These are phyloP conservation scores for Drosophila tani DNA, from an alignment of 1,140 invertebrate species.

Conservation along the genomic window DNA sequence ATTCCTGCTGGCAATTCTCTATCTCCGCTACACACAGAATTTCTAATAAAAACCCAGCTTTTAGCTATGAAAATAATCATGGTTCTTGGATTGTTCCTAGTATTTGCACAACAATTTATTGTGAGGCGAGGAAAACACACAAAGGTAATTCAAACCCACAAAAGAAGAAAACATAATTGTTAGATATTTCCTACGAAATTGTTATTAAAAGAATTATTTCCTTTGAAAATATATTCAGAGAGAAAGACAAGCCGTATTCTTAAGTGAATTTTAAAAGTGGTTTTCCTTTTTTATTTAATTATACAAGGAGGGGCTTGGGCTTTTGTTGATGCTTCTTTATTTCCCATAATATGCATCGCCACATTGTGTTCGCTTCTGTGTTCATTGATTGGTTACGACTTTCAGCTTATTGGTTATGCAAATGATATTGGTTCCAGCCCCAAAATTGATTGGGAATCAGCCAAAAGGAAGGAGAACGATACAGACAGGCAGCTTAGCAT, in stretches of 20 bases:
- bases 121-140: neutral
- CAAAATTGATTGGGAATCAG: constrained; percentile 29
- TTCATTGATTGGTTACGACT: constrained; percentile 15
- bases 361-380: neutral
- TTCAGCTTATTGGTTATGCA: constrained; percentile 45
- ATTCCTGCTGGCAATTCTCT: neutral
- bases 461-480: neutral
- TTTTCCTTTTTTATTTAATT: neutral
- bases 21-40: neutral
- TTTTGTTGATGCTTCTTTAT: neutral
- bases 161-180: neutral
- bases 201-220: neutral
- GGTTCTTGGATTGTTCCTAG: neutral
- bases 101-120: constrained; percentile 10
- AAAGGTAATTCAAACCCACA: neutral
- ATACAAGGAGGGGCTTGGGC: too few relatives aligned
- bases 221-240: neutral
- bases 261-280: neutral
- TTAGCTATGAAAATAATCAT: constrained; percentile 4
- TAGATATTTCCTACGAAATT: neutral
- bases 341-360: neutral
- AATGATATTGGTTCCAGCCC: constrained; percentile 45
- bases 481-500: neutral
- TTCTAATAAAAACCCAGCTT: neutral
- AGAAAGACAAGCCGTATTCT: neutral